Evolutionary conservation across 92 coral and sea anemone species (phyloP).

Genomic region (Montipora capitata): DNA sequence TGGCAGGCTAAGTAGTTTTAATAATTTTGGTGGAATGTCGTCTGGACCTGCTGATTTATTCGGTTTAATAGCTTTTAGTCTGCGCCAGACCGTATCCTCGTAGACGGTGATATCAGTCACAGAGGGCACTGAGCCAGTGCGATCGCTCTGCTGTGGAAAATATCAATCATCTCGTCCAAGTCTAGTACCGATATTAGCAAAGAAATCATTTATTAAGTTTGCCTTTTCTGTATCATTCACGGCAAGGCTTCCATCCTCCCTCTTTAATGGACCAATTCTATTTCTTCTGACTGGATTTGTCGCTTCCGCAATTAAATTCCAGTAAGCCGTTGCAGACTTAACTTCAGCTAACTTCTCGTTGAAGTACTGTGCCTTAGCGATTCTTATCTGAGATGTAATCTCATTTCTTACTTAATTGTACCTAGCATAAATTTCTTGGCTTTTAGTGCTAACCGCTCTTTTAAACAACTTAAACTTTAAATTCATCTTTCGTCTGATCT

Average conservation of each 20-base stretch:
- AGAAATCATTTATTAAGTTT: constrained; percentile 4
- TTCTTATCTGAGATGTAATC: too few species aligned
- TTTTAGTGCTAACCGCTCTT: too few species aligned
- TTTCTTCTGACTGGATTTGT: too few species aligned
- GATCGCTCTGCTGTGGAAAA: neutral
- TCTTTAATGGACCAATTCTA: too few species aligned
- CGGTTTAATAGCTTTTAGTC: neutral
- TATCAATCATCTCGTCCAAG: neutral
- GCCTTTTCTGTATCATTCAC: neutral
- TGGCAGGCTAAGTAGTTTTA: constrained; percentile 28
- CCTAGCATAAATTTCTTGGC: too few species aligned
- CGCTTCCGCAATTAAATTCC: too few species aligned
- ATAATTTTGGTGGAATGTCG: constrained; percentile 33
- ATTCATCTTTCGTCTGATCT: too few species aligned
- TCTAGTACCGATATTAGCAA: constrained; percentile 6
- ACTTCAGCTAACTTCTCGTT: too few species aligned
- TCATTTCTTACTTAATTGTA: too few species aligned
- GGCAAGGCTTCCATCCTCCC: neutral
- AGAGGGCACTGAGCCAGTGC: neutral
- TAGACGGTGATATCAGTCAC: neutral
- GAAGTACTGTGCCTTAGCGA: too few species aligned
- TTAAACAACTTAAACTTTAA: too few species aligned
- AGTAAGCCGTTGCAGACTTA: too few species aligned
- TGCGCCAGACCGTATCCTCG: neutral
- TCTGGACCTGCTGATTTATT: constrained; percentile 19